Percentiles rank a stretch among this genome's conserved stretches.
Conservation (phyloP, 2,113 vertebrate genomes). For the Charina bottae region DNA sequence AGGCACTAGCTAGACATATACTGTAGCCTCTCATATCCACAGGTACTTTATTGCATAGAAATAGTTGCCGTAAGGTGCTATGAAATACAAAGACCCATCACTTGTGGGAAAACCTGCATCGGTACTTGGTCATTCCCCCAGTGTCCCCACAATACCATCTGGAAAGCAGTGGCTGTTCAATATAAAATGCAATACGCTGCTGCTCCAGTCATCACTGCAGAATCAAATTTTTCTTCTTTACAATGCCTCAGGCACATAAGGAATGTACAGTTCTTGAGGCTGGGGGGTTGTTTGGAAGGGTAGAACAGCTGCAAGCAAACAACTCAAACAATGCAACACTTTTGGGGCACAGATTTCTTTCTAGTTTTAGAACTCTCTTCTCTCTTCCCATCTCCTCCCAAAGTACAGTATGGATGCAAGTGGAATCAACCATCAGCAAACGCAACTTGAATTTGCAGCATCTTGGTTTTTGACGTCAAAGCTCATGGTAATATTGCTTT, state of each 20-base stretch:
- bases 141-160: neutral
- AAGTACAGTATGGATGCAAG: neutral
- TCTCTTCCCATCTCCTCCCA: neutral
- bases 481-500: neutral
- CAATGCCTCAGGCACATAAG: neutral
- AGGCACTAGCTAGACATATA: neutral
- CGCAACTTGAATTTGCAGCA: neutral
- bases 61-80: neutral
- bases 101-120: neutral
- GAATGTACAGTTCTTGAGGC: neutral
- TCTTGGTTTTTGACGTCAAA: neutral
- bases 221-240: neutral
- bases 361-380: neutral
- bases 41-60: neutral
- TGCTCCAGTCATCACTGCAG: neutral
- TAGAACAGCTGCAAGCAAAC: neutral
- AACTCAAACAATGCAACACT: neutral
- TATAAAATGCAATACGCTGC: neutral
- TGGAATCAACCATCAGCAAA: neutral
- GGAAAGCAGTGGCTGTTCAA: neutral
- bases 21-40: too few relatives aligned
- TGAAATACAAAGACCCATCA: neutral
- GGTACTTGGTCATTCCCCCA: neutral
- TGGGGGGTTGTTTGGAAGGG: neutral
- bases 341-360: neutral